Evolutionary conservation across 2,113 vertebrate genomes (phyloP).

Genomic region (Riparia riparia): DNA sequence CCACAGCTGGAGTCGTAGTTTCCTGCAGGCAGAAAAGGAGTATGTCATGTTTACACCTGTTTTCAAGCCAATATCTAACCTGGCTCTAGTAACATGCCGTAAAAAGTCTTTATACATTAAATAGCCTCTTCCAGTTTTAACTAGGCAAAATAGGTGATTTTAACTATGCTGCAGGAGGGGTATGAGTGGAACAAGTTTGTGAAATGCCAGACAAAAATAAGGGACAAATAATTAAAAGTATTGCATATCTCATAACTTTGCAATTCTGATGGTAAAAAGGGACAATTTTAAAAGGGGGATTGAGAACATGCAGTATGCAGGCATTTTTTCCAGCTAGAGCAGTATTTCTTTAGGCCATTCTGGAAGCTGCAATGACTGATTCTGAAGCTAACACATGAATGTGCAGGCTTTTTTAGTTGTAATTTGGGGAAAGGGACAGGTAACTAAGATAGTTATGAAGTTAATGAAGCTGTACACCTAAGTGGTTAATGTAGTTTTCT

Average conservation of each 20-base stretch:
- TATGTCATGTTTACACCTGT: not conserved
- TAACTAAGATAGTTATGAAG: not conserved
- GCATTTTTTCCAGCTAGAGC: not conserved
- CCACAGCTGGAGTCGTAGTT: not conserved
- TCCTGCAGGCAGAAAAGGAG: not conserved
- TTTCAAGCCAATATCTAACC: not conserved
- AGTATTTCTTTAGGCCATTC: not conserved
- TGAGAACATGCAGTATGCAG: not conserved
- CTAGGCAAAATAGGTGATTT: not conserved
- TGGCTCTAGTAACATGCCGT: not conserved
- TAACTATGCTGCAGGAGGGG: not conserved
- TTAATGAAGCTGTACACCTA: slow-evolving; percentile 8
- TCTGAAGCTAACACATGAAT: not conserved
- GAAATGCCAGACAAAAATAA: not conserved
- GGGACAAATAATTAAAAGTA: not conserved
- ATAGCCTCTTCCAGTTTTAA: not conserved
- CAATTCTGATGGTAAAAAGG: not conserved
- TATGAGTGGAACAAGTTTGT: not conserved
- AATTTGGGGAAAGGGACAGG: not conserved
- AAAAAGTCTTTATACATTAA: not conserved
- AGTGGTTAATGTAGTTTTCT: not conserved
- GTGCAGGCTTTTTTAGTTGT: not conserved
- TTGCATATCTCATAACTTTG: not conserved
- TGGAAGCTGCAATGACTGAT: not conserved
- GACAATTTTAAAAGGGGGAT: not conserved